Percentiles rank a stretch among this genome's conserved stretches.
Evolutionary conservation across 2,888 invertebrate genomes (phyloP).

Genomic region (Oscheius myriophilus): DNA sequence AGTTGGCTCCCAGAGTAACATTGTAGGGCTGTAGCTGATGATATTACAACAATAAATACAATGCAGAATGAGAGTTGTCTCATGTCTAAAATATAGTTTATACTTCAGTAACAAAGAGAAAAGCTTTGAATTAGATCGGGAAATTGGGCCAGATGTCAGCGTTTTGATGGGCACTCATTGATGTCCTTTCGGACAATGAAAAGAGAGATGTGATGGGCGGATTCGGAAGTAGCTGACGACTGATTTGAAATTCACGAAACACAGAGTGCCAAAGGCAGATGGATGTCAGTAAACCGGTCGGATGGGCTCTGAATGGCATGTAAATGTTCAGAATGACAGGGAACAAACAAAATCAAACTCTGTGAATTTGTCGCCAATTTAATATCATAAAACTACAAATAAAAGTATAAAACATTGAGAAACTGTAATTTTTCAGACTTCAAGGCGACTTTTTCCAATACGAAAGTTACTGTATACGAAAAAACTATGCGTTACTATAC

Average conservation of each 20-base stretch:
- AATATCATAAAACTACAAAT: no score
- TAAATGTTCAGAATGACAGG: background rate
- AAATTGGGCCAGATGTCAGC: no score
- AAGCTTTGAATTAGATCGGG: no score
- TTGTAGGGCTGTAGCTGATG: constrained; percentile 41
- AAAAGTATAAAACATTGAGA: no score
- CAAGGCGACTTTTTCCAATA: no score
- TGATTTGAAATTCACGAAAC: constrained; percentile 24
- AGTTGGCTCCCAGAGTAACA: constrained; percentile 68
- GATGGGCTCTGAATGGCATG: background rate
- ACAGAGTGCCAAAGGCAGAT: constrained; percentile 5
- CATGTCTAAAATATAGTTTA: constrained; percentile 9
- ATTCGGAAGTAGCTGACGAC: constrained; percentile 17
- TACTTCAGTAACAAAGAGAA: background rate
- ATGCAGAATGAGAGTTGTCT: constrained; percentile 1
- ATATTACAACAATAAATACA: background rate
- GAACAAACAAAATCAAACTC: background rate
- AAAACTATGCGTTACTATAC: no score
- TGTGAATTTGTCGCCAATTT: background rate
- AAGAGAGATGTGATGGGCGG: background rate
- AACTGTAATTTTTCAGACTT: no score
- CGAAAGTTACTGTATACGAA: no score
- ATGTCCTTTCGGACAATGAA: no score
- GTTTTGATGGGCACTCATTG: no score
- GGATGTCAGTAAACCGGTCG: constrained; percentile 7